These are phyloP conservation scores for Parotocinclus haroldoi DNA, from an alignment of 2,797 vertebrate genomes.

Conservation along the genomic window DNA sequence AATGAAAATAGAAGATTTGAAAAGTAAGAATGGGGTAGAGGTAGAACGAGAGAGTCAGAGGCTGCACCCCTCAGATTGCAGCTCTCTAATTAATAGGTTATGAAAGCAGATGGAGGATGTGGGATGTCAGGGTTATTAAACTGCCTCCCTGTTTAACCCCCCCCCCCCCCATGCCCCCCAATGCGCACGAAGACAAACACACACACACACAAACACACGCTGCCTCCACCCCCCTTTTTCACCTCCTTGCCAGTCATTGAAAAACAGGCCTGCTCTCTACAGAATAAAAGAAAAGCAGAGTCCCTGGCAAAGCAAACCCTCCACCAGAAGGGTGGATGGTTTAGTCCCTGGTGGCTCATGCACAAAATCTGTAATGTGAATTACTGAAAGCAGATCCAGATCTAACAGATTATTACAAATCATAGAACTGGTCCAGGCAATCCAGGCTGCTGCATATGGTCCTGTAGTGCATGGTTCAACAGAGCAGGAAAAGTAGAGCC, in stretches of 20 bases:
- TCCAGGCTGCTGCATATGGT: neutral
- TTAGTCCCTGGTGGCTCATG: slow-evolving; percentile 30
- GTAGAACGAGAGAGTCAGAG: slow-evolving; percentile 18
- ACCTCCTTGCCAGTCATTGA: slow-evolving; percentile 31
- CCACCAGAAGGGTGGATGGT: slow-evolving; percentile 25
- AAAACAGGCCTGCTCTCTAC: slow-evolving; percentile 38
- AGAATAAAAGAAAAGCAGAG: slow-evolving; percentile 12
- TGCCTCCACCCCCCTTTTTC: slow-evolving; percentile 23
- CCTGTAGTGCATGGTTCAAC: too few relatives aligned
- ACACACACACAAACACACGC: slow-evolving; percentile 4
- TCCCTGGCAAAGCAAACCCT: slow-evolving; percentile 9
- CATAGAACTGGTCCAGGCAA: slow-evolving; percentile 9
- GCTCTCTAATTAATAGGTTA: slow-evolving; percentile 65
- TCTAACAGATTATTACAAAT: slow-evolving; percentile 29
- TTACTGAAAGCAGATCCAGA: slow-evolving; percentile 4
- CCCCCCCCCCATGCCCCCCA: slow-evolving; percentile 25
- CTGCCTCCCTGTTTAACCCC: slow-evolving; percentile 51
- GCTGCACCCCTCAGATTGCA: slow-evolving; percentile 52
- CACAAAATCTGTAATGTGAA: neutral
- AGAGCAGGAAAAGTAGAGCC: too few relatives aligned
- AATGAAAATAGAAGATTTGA: slow-evolving; percentile 18
- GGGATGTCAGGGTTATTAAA: slow-evolving; percentile 56
- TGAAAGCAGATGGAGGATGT: slow-evolving; percentile 61
- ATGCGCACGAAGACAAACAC: slow-evolving; percentile 38
- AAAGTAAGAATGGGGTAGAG: slow-evolving; percentile 7